Evolutionary conservation across 2,797 vertebrate species (phyloP).

Genomic region (Urocyon cinereoargenteus): DNA sequence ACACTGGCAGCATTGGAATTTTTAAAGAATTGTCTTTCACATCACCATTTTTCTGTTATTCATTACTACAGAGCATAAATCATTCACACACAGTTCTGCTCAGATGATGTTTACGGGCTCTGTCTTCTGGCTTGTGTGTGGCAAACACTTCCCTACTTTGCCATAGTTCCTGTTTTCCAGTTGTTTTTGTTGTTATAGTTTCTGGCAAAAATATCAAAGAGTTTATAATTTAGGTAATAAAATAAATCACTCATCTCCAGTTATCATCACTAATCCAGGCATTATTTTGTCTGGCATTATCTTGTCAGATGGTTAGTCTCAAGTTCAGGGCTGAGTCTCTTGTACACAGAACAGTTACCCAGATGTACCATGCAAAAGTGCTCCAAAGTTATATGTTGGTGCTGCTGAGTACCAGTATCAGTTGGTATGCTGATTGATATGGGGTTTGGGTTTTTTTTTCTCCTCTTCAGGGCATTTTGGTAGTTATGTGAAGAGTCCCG

Average conservation of each 20-base stretch:
- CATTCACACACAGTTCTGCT: background rate
- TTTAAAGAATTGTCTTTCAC: background rate
- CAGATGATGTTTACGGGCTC: too few relatives aligned
- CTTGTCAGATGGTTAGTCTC: background rate
- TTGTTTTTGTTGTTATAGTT: background rate
- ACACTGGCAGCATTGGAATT: background rate
- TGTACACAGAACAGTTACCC: background rate
- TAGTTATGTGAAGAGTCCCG: background rate
- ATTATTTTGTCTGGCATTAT: background rate
- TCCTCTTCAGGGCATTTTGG: background rate
- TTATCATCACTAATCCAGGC: background rate
- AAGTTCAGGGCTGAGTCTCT: background rate
- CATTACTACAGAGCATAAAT: background rate
- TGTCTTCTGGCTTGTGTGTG: background rate
- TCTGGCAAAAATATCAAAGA: background rate
- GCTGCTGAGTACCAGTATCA: too few relatives aligned
- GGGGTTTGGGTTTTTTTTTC: background rate
- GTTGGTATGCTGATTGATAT: background rate
- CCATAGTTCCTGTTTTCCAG: background rate
- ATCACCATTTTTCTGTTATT: background rate
- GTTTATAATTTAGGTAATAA: background rate
- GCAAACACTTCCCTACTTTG: background rate
- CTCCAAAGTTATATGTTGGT: background rate
- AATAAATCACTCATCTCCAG: background rate
- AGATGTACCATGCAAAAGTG: accelerated